phyloP scores from a whole-genome alignment of 2,888 invertebrate genomes.

The Ernsta delagoae region DNA sequence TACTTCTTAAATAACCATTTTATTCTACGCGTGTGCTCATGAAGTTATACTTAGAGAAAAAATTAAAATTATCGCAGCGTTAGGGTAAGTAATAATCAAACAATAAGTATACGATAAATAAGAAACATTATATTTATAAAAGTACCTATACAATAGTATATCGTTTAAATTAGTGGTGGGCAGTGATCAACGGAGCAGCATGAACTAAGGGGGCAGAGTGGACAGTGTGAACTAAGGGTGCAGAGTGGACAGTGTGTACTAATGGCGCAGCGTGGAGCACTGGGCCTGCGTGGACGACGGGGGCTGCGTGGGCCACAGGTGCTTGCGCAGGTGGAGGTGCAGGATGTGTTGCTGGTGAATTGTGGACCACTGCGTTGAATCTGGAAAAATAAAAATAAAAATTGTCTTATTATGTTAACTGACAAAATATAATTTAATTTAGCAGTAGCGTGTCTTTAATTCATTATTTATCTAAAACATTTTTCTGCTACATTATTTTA shows the following conservation, averaged over 20 bases:
- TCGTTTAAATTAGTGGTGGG: slow-evolving; percentile 59
- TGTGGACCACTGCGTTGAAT: slow-evolving; percentile 77
- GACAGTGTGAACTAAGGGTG: slow-evolving; percentile 47
- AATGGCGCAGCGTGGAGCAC: slow-evolving; percentile 45
- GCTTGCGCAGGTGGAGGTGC: slow-evolving; percentile 59
- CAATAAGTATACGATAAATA: slow-evolving; percentile 49
- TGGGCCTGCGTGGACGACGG: slow-evolving; percentile 45
- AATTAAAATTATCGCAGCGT: neutral
- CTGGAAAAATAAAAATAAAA: slow-evolving; percentile 55
- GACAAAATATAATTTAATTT: no score
- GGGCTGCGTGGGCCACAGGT: slow-evolving; percentile 48
- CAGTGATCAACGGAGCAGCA: slow-evolving; percentile 48
- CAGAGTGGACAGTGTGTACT: slow-evolving; percentile 47
- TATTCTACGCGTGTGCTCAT: neutral
- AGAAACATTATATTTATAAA: slow-evolving; percentile 59
- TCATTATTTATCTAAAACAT: no score
- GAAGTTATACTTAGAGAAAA: neutral
- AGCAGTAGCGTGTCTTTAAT: no score
- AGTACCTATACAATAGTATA: slow-evolving; percentile 46
- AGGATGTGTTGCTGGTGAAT: slow-evolving; percentile 66
- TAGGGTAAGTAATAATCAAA: neutral
- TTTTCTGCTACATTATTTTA: no score
- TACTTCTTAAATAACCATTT: neutral
- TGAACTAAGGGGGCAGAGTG: slow-evolving; percentile 46
- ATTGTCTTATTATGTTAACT: no score